phyloP scores from a whole-genome alignment of 2,797 vertebrate species.

The Hyperoplus immaculatus region DNA sequence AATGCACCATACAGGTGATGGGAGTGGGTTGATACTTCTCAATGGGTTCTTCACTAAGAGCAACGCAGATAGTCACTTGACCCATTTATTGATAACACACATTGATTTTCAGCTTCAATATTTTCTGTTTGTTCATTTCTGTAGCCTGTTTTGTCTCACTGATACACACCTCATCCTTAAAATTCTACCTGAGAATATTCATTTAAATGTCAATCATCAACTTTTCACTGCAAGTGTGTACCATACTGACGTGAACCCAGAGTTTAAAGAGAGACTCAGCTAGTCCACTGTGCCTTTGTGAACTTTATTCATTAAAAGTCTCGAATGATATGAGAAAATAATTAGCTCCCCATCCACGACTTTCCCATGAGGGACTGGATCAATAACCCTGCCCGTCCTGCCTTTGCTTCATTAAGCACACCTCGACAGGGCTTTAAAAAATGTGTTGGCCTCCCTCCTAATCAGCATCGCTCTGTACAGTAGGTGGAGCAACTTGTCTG shows the following conservation, averaged over 20 bases:
- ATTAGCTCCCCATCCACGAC: slow-evolving; percentile 57
- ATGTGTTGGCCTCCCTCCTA: slow-evolving; percentile 37
- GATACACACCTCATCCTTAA: neutral
- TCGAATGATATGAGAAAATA: slow-evolving; percentile 41
- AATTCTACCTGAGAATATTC: neutral
- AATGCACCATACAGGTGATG: neutral
- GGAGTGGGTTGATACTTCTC: neutral
- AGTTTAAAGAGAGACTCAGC: slow-evolving; percentile 1
- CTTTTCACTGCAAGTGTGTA: neutral
- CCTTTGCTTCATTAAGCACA: slow-evolving; percentile 68
- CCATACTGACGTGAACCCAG: neutral
- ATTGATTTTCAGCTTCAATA: neutral
- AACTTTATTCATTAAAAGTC: slow-evolving; percentile 14
- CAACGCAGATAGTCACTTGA: neutral
- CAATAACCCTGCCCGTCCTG: slow-evolving; percentile 64
- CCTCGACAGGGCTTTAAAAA: slow-evolving; percentile 38
- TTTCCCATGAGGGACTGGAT: slow-evolving; percentile 58
- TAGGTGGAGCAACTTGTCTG: slow-evolving; percentile 27
- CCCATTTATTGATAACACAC: neutral
- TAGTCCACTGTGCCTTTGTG: slow-evolving; percentile 18
- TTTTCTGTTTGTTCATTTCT: neutral
- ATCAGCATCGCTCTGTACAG: slow-evolving; percentile 1
- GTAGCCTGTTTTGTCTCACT: neutral
- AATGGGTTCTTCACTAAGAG: neutral
- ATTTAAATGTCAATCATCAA: neutral